Base-by-base conservation (phyloP, 2,797 vertebrate species). In the Peromyscus nudipes region DNA sequence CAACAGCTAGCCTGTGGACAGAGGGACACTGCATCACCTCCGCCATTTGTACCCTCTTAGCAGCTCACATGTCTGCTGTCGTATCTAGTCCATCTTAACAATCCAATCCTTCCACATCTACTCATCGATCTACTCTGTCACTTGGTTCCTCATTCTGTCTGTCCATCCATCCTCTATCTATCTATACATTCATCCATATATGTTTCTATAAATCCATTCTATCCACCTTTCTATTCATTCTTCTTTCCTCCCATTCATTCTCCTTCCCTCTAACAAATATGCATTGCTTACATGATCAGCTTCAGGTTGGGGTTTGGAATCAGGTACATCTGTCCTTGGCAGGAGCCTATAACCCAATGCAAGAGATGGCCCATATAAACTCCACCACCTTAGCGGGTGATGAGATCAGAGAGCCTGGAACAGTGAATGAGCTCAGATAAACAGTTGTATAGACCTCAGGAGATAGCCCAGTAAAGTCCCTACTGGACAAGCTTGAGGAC, bases 1-100 rank as follows among this genome's bases (percentile, higher is more conserved):
- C 5, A 37, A 10, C 16, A 13, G 16, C 8, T 40, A 49, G 27
- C 2, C 9, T 12, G 8, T n/a, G 23, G 19, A 49, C 13, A 40
- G 52, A 84, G 31, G 11, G 49, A 62, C 9, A 14, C 1, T 2
- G 0, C 1, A 1, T 9, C 25, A 37, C 9, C 25, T 82, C 52
- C 1, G 1, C 52, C 3, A 1, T 2, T 29, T 37, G 14, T 37
- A 21, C 27, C n/a, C n/a, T n/a, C 19, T 17, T 14, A 27, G 25
- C 62, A 86, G 25, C 4, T 55, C 29, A 25, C 16, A 6, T 3
- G 40, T 7, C 62, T 55, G 57, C 17, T 0, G 37, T 2, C 8
- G 5, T 9, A 19, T 23, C 10, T 25, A 12, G 16, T 37, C 52
- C 31, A 3, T 23, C 34, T 85, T 31, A 29, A 19, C 14, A 1